phyloP scores from a whole-genome alignment of 2,888 invertebrate genomes.

The Spilarctia lutea region DNA sequence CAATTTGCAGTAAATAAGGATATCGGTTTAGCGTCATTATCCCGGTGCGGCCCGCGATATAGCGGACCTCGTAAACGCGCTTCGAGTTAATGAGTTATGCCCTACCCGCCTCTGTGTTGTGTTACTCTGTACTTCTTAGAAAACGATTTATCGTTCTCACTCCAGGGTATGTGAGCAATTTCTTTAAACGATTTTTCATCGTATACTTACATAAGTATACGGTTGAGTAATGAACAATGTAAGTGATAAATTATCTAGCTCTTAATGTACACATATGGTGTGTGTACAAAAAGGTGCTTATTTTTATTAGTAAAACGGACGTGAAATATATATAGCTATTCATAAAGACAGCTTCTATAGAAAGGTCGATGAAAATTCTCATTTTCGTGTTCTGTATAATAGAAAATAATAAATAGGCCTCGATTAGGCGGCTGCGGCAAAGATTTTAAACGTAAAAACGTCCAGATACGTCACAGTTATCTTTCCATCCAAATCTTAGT shows the following conservation, averaged over 20 bases:
- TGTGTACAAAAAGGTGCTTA: conserved; percentile 31
- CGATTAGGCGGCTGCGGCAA: neutral
- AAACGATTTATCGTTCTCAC: conserved; percentile 63
- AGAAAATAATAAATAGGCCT: conserved; percentile 7
- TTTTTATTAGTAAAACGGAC: conserved; percentile 44
- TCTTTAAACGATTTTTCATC: conserved; percentile 66
- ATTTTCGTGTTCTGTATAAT: conserved; percentile 31
- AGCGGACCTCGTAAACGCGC: conserved; percentile 66
- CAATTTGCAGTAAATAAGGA: conserved; percentile 86
- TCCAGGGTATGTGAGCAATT: conserved; percentile 57
- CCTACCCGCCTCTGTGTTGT: conserved; percentile 50
- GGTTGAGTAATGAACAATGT: conserved; percentile 55
- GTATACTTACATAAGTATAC: conserved; percentile 40
- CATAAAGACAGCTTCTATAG: conserved; percentile 23
- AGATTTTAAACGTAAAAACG: neutral
- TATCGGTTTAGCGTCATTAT: conserved; percentile 84
- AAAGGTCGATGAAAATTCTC: conserved; percentile 35
- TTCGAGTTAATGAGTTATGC: conserved; percentile 61
- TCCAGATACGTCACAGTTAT: neutral
- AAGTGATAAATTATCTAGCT: conserved; percentile 52
- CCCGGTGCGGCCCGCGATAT: conserved; percentile 62
- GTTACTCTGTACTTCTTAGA: conserved; percentile 57
- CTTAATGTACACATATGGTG: conserved; percentile 43
- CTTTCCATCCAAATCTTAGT: neutral
- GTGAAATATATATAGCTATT: conserved; percentile 30